phyloP scores from a whole-genome alignment of 2,797 vertebrate species.

The Protonibea diacanthus region DNA sequence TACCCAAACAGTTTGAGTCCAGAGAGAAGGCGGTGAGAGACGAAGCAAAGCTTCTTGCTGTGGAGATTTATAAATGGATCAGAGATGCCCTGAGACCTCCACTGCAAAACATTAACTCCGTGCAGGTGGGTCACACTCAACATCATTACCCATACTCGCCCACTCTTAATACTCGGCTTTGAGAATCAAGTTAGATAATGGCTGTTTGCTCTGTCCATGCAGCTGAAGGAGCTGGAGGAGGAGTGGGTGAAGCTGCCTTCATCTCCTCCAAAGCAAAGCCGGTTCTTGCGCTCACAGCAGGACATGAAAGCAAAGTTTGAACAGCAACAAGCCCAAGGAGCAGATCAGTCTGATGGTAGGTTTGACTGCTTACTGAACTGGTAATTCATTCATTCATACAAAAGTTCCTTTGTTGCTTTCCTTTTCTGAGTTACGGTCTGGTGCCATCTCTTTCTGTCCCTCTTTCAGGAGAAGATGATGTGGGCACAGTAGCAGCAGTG shows the following conservation, averaged over 20 bases:
- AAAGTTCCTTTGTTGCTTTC: not conserved
- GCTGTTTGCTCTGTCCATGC: conserved; percentile 29
- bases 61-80: conserved; percentile 98
- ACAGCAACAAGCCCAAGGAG: conserved; percentile 91
- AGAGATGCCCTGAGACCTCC: conserved; percentile 93
- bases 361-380: not conserved
- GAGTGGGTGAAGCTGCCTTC: conserved; percentile 95
- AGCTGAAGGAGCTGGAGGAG: conserved; percentile 98
- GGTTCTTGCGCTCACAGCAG: conserved; percentile 97
- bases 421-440: not conserved
- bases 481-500: conserved; percentile 85
- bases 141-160: not conserved
- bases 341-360: conserved; percentile 91
- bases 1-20: conserved; percentile 98
- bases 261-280: conserved; percentile 89
- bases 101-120: conserved; percentile 94
- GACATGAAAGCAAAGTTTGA: conserved; percentile 96
- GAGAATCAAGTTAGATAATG: not conserved
- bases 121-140: conserved; percentile 88
- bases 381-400: not conserved
- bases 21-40: conserved; percentile 97
- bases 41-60: conserved; percentile 94
- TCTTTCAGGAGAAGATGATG: conserved; percentile 87
- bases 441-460: not conserved
- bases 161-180: not conserved